phyloP scores from a whole-genome alignment of 2,113 vertebrate species.

The Misgurnus anguillicaudatus region DNA sequence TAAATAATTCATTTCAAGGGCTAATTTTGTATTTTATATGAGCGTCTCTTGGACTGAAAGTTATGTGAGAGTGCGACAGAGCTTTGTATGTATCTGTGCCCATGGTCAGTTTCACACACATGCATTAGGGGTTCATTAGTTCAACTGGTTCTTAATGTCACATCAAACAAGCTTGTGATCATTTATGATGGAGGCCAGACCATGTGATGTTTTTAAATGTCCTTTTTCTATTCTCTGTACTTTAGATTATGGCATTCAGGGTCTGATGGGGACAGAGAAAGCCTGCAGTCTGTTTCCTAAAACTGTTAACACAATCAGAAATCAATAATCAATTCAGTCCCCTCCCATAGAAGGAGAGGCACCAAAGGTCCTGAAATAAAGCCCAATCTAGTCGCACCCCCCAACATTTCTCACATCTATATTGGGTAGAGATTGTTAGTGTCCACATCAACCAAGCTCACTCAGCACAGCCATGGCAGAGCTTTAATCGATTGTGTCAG shows the following conservation, averaged over 20 bases:
- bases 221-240: not conserved
- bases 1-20: not conserved
- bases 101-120: slow-evolving; percentile 33
- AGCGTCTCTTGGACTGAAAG: not conserved
- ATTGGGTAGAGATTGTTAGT: not conserved
- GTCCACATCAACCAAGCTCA: not conserved
- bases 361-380: not conserved
- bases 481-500: slow-evolving; percentile 4
- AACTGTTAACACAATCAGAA: not conserved
- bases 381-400: not conserved
- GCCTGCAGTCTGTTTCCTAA: not conserved
- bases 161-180: slow-evolving; percentile 34
- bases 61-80: not conserved
- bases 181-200: not conserved
- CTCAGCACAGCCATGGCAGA: not conserved
- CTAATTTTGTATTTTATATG: not conserved
- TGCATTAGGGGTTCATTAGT: slow-evolving; percentile 36
- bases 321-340: slow-evolving; percentile 9
- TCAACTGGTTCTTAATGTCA: slow-evolving; percentile 24
- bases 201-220: not conserved
- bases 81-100: not conserved
- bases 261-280: too few relatives aligned
- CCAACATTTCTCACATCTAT: not conserved
- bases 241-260: not conserved
- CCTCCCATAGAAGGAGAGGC: not conserved